A percentile compares a stretch with the other conserved stretches of the same genome.
phyloP scores from a whole-genome alignment of 1,140 invertebrate genomes.

The Cotesia chilonis region DNA sequence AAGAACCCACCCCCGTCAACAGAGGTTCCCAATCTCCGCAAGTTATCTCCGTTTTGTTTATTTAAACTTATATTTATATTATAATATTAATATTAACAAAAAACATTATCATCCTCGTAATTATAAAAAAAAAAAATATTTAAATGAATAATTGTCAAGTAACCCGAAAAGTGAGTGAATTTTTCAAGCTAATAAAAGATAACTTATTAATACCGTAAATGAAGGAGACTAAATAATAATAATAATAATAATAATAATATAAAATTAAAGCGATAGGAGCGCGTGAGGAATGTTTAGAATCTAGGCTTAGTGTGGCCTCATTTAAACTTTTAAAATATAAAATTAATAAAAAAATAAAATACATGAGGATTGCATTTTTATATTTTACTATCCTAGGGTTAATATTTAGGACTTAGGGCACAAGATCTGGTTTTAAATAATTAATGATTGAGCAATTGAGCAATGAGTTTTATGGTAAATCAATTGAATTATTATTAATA shows the following conservation, averaged over 20 bases:
- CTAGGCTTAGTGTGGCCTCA: conserved; percentile 19
- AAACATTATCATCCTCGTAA: too few relatives aligned
- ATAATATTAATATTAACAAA: too few relatives aligned
- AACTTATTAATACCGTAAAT: background rate
- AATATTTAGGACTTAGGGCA: conserved; percentile 5
- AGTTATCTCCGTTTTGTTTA: background rate
- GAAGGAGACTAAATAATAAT: background rate
- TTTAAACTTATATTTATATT: background rate
- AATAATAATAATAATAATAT: background rate
- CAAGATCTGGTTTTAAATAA: conserved; percentile 2
- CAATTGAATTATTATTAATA: conserved; percentile 1
- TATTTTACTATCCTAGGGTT: conserved; percentile 51
- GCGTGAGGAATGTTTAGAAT: conserved; percentile 15
- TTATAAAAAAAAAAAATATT: too few relatives aligned
- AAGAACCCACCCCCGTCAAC: conserved; percentile 55
- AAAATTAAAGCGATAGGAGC: conserved; percentile 6
- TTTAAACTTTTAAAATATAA: conserved; percentile 26
- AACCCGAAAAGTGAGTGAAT: too few relatives aligned
- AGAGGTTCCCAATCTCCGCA: conserved; percentile 58
- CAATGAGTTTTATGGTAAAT: conserved; percentile 3
- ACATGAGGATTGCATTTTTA: conserved; percentile 45
- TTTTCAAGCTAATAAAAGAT: background rate
- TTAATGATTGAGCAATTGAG: background rate
- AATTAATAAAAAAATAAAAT: too few relatives aligned
- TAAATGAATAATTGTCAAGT: background rate